Evolutionary conservation across 2,113 vertebrate species (phyloP).

Genomic region (Hydrochoerus hydrochaeris): DNA sequence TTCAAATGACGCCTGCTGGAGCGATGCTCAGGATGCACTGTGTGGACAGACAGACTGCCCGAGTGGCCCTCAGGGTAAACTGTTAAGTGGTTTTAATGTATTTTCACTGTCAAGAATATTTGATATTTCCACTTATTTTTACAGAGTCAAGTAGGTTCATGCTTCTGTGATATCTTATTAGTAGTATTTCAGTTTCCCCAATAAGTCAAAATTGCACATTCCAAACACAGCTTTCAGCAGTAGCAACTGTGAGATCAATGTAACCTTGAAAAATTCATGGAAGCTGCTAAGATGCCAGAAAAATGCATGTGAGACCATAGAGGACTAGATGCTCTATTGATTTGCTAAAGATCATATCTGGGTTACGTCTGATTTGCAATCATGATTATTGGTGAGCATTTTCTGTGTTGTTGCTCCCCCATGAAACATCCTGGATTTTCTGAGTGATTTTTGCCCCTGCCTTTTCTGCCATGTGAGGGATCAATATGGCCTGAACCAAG

Average conservation of each 20-base stretch:
- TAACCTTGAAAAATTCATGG: neutral
- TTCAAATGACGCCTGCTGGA: neutral
- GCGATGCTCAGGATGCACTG: too few relatives aligned
- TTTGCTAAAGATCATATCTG: neutral
- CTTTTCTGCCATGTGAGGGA: neutral
- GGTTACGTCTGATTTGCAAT: neutral
- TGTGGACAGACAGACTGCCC: accelerated
- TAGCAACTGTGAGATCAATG: neutral
- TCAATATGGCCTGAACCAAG: neutral
- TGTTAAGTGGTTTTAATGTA: neutral
- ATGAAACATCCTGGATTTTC: neutral
- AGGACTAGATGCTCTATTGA: neutral
- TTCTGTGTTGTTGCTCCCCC: neutral
- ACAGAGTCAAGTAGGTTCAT: neutral
- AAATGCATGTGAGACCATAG: neutral
- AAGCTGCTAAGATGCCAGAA: neutral
- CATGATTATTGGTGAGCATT: neutral
- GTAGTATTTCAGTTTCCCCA: neutral
- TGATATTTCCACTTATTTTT: neutral
- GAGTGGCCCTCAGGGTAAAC: neutral
- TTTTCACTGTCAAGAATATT: neutral
- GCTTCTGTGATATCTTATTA: neutral
- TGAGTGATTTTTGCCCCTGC: neutral
- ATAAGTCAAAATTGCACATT: neutral
- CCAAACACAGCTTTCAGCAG: neutral